Conservation (phyloP, 2,797 vertebrate genomes). For the Coreius guichenoti region DNA sequence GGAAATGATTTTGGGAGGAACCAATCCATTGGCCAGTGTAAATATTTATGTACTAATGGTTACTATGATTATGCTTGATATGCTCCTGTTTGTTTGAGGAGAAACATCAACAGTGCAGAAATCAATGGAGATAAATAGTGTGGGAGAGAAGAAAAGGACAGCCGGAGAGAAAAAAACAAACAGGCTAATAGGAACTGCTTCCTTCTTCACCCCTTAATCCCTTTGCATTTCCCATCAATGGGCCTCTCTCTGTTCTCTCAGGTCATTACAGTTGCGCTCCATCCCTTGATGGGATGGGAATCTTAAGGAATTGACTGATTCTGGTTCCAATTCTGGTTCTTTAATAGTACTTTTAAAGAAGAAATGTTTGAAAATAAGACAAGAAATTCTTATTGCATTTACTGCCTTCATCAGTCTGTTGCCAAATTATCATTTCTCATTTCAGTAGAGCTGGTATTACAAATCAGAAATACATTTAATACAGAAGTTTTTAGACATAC, state of each 20-base stretch:
- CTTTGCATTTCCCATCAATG: not conserved
- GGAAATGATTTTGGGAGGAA: not conserved
- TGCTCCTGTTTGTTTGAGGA: slow-evolving; percentile 34
- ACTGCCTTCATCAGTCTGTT: not conserved
- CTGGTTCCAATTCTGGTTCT: not conserved
- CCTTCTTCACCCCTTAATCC: not conserved
- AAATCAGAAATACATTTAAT: not conserved
- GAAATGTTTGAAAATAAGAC: not conserved
- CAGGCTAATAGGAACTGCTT: not conserved
- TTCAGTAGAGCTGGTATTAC: not conserved
- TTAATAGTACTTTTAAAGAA: not conserved
- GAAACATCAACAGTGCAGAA: slow-evolving; percentile 27
- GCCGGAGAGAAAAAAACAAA: slow-evolving; percentile 1
- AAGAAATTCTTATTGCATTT: not conserved
- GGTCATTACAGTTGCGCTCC: not conserved
- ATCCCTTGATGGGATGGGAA: not conserved
- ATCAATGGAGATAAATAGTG: slow-evolving; percentile 19
- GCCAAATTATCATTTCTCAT: not conserved
- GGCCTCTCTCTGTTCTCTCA: not conserved
- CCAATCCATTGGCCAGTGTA: not conserved
- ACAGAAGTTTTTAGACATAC: not conserved
- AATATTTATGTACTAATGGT: slow-evolving; percentile 33
- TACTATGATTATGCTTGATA: slow-evolving; percentile 13
- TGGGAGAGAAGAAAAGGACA: not conserved
- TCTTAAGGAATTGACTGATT: not conserved